Conservation (phyloP, 2,888 invertebrate species). For the Xylota sylvarum region DNA sequence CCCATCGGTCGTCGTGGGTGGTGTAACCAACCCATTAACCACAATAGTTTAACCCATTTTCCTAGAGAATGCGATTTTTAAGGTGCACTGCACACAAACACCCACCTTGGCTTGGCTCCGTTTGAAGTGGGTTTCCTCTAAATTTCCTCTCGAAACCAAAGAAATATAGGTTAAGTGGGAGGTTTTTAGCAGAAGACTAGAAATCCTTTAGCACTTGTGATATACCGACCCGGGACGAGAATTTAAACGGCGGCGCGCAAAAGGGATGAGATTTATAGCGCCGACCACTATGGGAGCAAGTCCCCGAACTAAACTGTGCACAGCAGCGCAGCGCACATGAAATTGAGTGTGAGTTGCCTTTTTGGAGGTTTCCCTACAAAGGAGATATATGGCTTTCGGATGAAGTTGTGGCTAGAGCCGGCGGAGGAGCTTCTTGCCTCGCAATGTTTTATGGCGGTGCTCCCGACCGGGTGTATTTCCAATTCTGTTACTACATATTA, state of each 20-base stretch:
- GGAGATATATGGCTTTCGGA: constrained; percentile 70
- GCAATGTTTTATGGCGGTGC: constrained; percentile 39
- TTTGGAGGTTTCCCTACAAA: constrained; percentile 31
- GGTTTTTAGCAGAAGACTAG: constrained; percentile 15
- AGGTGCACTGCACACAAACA: constrained; percentile 15
- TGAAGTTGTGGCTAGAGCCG: constrained; percentile 62
- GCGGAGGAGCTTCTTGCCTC: constrained; percentile 50
- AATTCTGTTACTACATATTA: constrained; percentile 23
- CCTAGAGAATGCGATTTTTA: constrained; percentile 18
- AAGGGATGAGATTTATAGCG: constrained; percentile 60
- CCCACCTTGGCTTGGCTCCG: background rate
- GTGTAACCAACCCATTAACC: constrained; percentile 1
- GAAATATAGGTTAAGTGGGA: constrained; percentile 46
- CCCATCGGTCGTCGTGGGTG: background rate
- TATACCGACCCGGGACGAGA: constrained; percentile 48
- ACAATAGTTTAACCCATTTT: constrained; percentile 19
- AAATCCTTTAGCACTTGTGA: constrained; percentile 43
- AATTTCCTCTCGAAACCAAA: constrained; percentile 13
- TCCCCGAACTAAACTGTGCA: constrained; percentile 1
- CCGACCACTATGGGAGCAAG: constrained; percentile 18
- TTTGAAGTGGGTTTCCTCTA: background rate
- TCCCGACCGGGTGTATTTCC: constrained; percentile 16
- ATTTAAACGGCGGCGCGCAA: constrained; percentile 57
- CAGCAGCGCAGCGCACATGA: background rate
- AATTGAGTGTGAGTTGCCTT: constrained; percentile 50